A percentile compares a stretch with the other conserved stretches of the same genome.
Evolutionary conservation across 2,888 invertebrate species (phyloP).

Genomic region (Protonemura montana): DNA sequence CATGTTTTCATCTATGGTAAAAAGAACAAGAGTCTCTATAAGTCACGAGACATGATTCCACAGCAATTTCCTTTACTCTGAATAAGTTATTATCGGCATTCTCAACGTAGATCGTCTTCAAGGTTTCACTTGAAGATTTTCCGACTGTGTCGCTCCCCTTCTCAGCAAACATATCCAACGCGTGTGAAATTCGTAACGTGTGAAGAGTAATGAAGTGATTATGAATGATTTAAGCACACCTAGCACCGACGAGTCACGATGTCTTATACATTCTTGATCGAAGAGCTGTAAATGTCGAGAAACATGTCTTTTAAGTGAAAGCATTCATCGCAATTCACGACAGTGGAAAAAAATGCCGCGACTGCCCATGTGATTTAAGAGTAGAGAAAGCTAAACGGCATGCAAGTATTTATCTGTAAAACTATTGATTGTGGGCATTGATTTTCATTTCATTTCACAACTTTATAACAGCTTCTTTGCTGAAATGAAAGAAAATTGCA

Average conservation of each 20-base stretch:
- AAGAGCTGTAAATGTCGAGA: neutral
- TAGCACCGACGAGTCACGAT: neutral
- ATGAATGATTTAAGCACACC: neutral
- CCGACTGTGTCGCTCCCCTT: neutral
- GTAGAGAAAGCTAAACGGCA: neutral
- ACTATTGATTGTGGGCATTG: neutral
- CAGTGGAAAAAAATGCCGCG: neutral
- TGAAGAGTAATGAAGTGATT: neutral
- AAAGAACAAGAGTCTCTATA: too few relatives aligned
- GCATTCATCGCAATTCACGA: constrained; percentile 3
- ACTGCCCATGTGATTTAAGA: neutral
- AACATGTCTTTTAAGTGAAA: neutral
- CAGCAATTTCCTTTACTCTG: too few relatives aligned
- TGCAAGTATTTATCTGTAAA: neutral
- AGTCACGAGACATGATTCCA: too few relatives aligned
- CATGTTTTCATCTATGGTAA: too few relatives aligned
- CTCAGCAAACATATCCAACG: neutral
- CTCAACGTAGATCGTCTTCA: neutral
- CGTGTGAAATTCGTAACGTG: neutral
- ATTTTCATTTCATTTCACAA: neutral
- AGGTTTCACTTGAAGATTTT: neutral
- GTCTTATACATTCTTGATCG: neutral
- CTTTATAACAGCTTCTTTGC: neutral
- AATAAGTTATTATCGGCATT: neutral
- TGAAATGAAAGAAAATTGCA: neutral